These are phyloP conservation scores for Andrena fulva DNA, from an alignment of 2,888 invertebrate species.

Conservation along the genomic window DNA sequence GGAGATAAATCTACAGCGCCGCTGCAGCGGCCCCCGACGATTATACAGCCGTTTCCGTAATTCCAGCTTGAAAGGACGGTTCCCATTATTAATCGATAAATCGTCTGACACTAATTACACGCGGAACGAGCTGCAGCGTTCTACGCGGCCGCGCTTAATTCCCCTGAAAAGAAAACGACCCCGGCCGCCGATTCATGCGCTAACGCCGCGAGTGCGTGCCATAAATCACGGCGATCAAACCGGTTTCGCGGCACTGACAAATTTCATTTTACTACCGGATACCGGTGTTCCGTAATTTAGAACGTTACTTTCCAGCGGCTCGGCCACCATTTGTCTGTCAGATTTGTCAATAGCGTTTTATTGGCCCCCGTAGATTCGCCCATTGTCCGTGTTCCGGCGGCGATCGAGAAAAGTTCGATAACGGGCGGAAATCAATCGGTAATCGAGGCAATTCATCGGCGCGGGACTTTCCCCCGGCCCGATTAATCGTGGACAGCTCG, in stretches of 20 bases:
- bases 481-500: slow-evolving; percentile 12
- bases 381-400: slow-evolving; percentile 14
- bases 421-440: slow-evolving; percentile 23
- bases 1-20: too few species aligned
- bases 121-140: background rate
- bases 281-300: slow-evolving; percentile 31
- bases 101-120: slow-evolving; percentile 9
- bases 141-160: too few species aligned
- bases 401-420: background rate
- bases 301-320: slow-evolving; percentile 20
- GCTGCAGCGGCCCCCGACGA: background rate
- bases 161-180: slow-evolving; percentile 17
- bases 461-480: background rate
- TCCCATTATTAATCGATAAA: slow-evolving; percentile 15
- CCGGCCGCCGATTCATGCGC: background rate
- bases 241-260: slow-evolving; percentile 34
- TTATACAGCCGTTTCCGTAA: background rate
- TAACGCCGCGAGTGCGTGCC: slow-evolving; percentile 3
- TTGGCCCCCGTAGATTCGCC: background rate
- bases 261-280: slow-evolving; percentile 36
- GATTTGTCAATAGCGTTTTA: slow-evolving; percentile 32
- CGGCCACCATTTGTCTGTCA: slow-evolving; percentile 20
- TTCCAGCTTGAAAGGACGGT: background rate
- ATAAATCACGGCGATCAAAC: slow-evolving; percentile 33
- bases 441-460: background rate